phyloP scores from a whole-genome alignment of 92 coral and sea anemone genomes.

The Virgularia gustaviana region DNA sequence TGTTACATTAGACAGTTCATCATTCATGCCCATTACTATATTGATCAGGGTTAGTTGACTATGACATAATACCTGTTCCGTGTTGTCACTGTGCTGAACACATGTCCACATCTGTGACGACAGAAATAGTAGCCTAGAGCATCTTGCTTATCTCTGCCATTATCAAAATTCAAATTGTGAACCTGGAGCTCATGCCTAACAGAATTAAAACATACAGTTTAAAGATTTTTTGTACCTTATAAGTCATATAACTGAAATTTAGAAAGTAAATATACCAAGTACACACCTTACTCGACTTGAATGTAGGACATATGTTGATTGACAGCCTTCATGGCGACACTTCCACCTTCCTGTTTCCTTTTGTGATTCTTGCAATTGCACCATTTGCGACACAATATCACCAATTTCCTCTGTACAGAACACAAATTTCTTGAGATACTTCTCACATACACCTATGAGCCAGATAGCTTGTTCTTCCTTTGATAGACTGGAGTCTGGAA shows the following conservation, averaged over 20 bases:
- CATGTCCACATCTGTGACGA: background rate
- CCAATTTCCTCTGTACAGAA: constrained; percentile 23
- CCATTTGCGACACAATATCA: constrained; percentile 18
- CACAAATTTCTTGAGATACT: constrained; percentile 21
- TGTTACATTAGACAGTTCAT: too few relatives aligned
- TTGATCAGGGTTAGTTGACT: too few relatives aligned
- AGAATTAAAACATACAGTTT: too few relatives aligned
- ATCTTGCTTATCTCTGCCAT: too few relatives aligned
- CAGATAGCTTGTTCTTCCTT: constrained; percentile 15
- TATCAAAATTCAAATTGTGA: too few relatives aligned
- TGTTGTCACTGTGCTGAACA: background rate
- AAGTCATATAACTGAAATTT: too few relatives aligned
- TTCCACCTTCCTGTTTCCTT: constrained; percentile 25
- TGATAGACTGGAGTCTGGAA: constrained; percentile 15
- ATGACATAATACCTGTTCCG: too few relatives aligned
- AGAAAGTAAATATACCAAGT: too few relatives aligned
- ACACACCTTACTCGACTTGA: constrained; percentile 53
- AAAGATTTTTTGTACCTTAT: too few relatives aligned
- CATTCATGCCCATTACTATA: too few relatives aligned
- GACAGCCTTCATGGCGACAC: constrained; percentile 39
- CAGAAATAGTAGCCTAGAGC: too few relatives aligned
- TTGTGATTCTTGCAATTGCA: constrained; percentile 9
- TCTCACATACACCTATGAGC: constrained; percentile 40
- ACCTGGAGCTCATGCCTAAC: too few relatives aligned
- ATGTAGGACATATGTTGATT: constrained; percentile 16